Percentiles rank a stretch among this genome's conserved stretches.
Evolutionary conservation across 2,888 invertebrate genomes (phyloP).

Genomic region (Labia minor): DNA sequence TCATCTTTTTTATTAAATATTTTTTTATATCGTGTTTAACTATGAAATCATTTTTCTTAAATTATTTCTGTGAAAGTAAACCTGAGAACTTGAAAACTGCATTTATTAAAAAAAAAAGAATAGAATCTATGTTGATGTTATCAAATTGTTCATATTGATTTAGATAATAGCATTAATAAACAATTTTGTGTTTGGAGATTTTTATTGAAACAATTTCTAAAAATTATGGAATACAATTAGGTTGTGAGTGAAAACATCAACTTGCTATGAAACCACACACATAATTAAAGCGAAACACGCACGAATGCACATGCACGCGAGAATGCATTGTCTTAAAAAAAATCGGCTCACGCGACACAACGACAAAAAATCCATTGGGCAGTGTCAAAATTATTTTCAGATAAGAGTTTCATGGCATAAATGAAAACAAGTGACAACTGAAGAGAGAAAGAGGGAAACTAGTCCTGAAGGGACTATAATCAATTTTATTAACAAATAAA

Average conservation of each 20-base stretch:
- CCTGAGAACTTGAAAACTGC: too few relatives aligned
- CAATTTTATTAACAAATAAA: too few relatives aligned
- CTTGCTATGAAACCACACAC: background rate
- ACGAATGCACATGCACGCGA: background rate
- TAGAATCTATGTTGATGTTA: too few relatives aligned
- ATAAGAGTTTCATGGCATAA: background rate
- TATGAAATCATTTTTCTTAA: too few relatives aligned
- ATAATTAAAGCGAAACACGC: constrained; percentile 4
- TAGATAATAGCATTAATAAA: too few relatives aligned
- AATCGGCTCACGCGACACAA: background rate
- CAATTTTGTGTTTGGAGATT: too few relatives aligned
- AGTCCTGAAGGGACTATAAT: too few relatives aligned
- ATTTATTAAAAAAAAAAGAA: too few relatives aligned
- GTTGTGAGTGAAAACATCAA: background rate
- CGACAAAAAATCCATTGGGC: constrained; percentile 7
- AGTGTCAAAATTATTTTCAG: background rate
- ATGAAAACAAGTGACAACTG: background rate
- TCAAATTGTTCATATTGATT: too few relatives aligned
- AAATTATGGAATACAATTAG: background rate
- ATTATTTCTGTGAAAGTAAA: too few relatives aligned
- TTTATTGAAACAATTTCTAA: background rate
- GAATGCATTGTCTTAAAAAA: constrained; percentile 4
- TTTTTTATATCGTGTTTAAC: too few relatives aligned
- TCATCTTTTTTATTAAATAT: too few relatives aligned
- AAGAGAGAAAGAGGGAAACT: background rate